Evolutionary conservation across 2,888 invertebrate genomes (phyloP).

Genomic region (Trissoscelio sp.): DNA sequence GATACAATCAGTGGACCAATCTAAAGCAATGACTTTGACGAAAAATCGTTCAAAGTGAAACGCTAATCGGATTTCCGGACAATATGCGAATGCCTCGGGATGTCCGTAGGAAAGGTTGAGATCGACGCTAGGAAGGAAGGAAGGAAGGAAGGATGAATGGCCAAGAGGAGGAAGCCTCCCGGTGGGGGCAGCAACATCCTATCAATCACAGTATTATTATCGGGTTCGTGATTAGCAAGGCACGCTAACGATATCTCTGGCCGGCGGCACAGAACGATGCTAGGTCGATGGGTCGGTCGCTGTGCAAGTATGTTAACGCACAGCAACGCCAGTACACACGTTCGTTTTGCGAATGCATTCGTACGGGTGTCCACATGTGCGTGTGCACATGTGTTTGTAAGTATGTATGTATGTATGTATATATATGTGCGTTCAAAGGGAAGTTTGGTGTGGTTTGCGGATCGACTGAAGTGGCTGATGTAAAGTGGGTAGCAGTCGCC

Average conservation of each 20-base stretch:
- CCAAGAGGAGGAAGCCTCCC: slow-evolving; percentile 54
- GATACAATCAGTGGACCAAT: slow-evolving; percentile 27
- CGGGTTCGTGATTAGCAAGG: slow-evolving; percentile 83
- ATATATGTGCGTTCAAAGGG: slow-evolving; percentile 58
- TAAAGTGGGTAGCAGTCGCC: slow-evolving; percentile 43
- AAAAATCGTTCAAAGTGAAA: slow-evolving; percentile 55
- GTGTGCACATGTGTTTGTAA: no score
- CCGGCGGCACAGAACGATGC: slow-evolving; percentile 79
- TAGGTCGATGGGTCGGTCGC: slow-evolving; percentile 67
- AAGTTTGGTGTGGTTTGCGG: slow-evolving; percentile 69
- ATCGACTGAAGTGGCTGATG: slow-evolving; percentile 75
- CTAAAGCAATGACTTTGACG: slow-evolving; percentile 39
- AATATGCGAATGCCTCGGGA: slow-evolving; percentile 66
- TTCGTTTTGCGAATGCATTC: slow-evolving; percentile 41
- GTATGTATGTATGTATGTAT: no score
- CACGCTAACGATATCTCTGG: slow-evolving; percentile 83
- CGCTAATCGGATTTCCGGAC: slow-evolving; percentile 63
- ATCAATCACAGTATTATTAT: slow-evolving; percentile 83
- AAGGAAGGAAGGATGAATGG: slow-evolving; percentile 65
- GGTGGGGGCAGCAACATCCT: slow-evolving; percentile 80
- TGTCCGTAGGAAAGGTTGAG: slow-evolving; percentile 59
- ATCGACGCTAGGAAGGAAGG: slow-evolving; percentile 48
- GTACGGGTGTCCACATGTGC: slow-evolving; percentile 54
- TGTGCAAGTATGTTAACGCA: slow-evolving; percentile 66
- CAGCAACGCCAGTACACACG: slow-evolving; percentile 43